These are phyloP conservation scores for Silurus glanis DNA, from an alignment of 2,113 vertebrate genomes.

Conservation along the genomic window DNA sequence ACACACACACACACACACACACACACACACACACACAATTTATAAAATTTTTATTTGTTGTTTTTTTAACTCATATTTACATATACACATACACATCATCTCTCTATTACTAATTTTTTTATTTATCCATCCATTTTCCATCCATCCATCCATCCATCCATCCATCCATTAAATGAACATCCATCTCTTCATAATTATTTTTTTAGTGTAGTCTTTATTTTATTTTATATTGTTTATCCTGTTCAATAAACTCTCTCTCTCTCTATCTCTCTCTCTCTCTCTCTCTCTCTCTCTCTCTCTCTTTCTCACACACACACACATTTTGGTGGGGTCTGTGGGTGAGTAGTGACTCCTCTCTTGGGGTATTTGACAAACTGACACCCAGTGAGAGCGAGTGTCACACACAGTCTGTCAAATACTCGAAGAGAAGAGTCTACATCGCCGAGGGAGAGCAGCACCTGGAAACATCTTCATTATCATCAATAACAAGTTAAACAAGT, in stretches of 20 bases:
- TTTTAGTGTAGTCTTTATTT: not conserved
- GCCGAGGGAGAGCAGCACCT: conserved; percentile 12
- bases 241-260: too few species aligned
- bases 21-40: not conserved
- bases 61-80: too few species aligned
- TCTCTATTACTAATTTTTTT: not conserved
- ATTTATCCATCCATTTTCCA: not conserved
- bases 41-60: too few species aligned
- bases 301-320: not conserved
- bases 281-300: not conserved
- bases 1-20: not conserved
- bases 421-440: conserved; percentile 52
- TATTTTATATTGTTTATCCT: not conserved
- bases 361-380: conserved; percentile 60
- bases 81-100: not conserved
- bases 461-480: not conserved
- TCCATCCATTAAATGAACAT: too few species aligned
- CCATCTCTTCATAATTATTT: too few species aligned
- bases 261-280: too few species aligned
- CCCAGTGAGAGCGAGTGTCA: conserved; percentile 53
- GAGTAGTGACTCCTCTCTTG: conserved; percentile 55
- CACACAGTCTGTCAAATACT: conserved; percentile 59
- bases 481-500: not conserved
- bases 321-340: not conserved
- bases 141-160: not conserved